Evolutionary conservation across 2,888 invertebrate genomes (phyloP), one percentile per base, ranked within the genome.

Genomic region (Apomyelois bistriatella): DNA sequence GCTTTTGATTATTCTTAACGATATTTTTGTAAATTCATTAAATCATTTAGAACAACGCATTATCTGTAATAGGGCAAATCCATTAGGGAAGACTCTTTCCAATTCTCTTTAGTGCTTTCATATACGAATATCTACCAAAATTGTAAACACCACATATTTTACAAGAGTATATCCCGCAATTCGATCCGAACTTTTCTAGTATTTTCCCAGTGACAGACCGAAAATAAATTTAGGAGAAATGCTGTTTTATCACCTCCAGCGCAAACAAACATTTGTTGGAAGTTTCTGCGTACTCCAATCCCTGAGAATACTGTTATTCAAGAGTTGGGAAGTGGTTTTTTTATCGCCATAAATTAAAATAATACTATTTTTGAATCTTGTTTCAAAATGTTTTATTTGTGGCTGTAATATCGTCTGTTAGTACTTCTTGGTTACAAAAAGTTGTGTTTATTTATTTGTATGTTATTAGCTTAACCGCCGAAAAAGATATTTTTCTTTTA

Each of bases 241-340:
- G 32, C 32, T 46, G 46, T 32, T 46, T 46, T 46, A 46, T 46
- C 46, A 46, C 46, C 35, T 32, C 13, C 32, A 15, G 43, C 43
- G 32, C 43, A 46, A 46, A 46, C 43, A 46, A 46, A 15, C 43
- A 30, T 47, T 51, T 40, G 40, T 40, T 42, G 50, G 13, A 32
- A 46, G 13, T 13, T 30, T 35, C 32, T 43, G 36, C 36, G 28
- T 13, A 42, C 22, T 7, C 38, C 12, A 38, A 9, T 30, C 43
- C n/a, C 43, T 30, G 30, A 8, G 13, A 38, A n/a, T 46, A 13
- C 30, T 46, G 43, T 43, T 43, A 46, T 30, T 46, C 30, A 9
- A 13, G 17, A 35, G 9, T 7, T 12, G 2, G 28, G 6, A 43
- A 30, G 43, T 43, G 43, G 43, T 22, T 46, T 46, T n/a, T 46